phyloP scores from a whole-genome alignment of 2,797 vertebrate genomes.

The Brotula barbata region DNA sequence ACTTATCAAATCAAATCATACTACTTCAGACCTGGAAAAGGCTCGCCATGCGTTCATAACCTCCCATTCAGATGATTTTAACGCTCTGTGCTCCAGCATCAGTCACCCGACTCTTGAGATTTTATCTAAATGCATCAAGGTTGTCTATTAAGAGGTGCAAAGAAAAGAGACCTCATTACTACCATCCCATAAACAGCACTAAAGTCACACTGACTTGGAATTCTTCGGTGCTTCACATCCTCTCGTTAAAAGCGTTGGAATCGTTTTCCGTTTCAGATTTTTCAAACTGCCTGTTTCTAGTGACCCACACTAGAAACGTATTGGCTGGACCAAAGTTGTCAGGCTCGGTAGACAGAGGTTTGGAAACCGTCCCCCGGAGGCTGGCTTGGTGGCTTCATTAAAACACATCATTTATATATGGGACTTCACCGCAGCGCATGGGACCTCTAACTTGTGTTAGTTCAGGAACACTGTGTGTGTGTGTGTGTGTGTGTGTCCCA shows the following conservation, averaged over 20 bases:
- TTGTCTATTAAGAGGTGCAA: no score
- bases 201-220: background rate
- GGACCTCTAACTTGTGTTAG: conserved; percentile 36
- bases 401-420: conserved; percentile 61
- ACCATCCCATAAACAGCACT: background rate
- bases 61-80: no score
- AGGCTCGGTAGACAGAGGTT: conserved; percentile 59
- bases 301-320: conserved; percentile 48
- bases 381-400: conserved; percentile 62
- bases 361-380: conserved; percentile 52
- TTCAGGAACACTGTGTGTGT: conserved; percentile 31
- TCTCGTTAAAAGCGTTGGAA: background rate
- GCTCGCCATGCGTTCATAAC: no score
- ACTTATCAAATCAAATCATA: no score
- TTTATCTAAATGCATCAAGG: no score
- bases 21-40: no score
- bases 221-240: conserved; percentile 5
- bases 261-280: conserved; percentile 32
- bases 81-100: no score
- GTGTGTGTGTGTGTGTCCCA: conserved; percentile 25
- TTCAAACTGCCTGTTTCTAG: conserved; percentile 44
- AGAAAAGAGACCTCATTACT: no score
- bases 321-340: conserved; percentile 53
- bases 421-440: conserved; percentile 28
- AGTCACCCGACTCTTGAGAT: no score